Base-by-base conservation (phyloP, 1,140 invertebrate genomes). In the Drosophila leontia region DNA sequence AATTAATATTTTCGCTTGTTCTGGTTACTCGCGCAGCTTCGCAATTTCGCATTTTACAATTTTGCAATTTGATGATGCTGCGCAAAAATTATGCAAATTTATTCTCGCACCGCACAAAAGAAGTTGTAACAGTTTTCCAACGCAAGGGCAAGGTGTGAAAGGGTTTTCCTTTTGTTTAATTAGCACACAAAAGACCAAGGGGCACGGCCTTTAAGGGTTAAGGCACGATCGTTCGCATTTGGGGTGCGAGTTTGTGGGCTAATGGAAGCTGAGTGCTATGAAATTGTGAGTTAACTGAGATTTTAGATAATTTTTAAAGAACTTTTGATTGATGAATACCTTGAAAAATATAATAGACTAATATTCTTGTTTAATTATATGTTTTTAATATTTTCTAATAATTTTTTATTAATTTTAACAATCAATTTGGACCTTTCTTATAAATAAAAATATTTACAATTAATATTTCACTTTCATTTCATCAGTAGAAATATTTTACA, bases 61-160 rank as follows among this genome's bases (percentile, higher is more conserved):
- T 74, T 76, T 53, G 70, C 82, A 74, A 79, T 75, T 78, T 74
- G 60, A 58, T 65, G 64, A 59, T 17, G 59, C 48, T 72, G 72
- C 59, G 82, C 82, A 72, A 86, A 86, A 86, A 79, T 90, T 88
- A 90, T 88, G 84, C 84, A 88, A 90, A 88, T 88, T 88, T 78
- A 72, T 71, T 90, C 48, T 62, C 60, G 64, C 62, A 56, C 37
- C 55, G 39, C 69, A 60, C 80, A 88, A 86, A 90, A 58, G 85
- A 78, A 84, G 77, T 88, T 84, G 84, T 83, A 88, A 87, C 83
- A 88, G 68, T 88, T 87, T 88, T 64, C 56, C 70, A 17, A 47
- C 9, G 68, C 45, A 45, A 34, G 57, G 55, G 51, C 51, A 84
- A 88, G 80, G 84, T 88, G 85, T 81, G 85, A 88, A 88, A 88